A percentile compares a stretch with the other conserved stretches of the same genome.
These are phyloP conservation scores for Forbesichthys papilliferus DNA, from an alignment of 2,113 vertebrate species.

Conservation along the genomic window DNA sequence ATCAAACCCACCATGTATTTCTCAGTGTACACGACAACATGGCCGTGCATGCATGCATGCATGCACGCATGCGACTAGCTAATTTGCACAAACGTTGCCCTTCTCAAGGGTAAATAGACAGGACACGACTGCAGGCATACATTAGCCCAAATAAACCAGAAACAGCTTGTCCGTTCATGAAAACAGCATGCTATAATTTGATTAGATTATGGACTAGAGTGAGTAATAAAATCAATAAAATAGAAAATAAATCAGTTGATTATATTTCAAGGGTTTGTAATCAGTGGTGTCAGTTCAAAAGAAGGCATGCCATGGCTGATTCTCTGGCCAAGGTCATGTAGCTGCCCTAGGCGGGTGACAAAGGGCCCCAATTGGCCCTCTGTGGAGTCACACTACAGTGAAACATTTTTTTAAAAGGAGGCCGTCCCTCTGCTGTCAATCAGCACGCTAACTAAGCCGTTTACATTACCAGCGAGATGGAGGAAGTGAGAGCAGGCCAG, in stretches of 20 bases:
- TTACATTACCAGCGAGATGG: conserved; percentile 10
- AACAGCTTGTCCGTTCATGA: background rate
- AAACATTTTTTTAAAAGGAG: conserved; percentile 1
- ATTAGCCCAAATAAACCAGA: conserved; percentile 15
- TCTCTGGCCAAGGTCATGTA: background rate
- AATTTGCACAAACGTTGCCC: too few species aligned
- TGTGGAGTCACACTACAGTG: background rate
- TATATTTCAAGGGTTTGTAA: conserved; percentile 21
- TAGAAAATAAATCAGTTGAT: conserved; percentile 7
- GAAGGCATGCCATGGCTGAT: background rate
- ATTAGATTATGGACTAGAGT: conserved; percentile 1
- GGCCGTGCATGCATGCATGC: too few species aligned
- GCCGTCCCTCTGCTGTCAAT: background rate
- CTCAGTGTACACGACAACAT: too few species aligned
- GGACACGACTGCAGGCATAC: background rate
- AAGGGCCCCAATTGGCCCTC: background rate
- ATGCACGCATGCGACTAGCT: too few species aligned
- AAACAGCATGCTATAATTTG: background rate
- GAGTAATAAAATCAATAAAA: background rate
- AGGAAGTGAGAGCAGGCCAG: conserved; percentile 15
- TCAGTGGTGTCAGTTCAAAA: conserved; percentile 16
- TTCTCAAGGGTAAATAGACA: background rate
- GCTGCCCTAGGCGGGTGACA: background rate
- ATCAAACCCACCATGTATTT: too few species aligned
- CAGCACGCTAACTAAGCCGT: background rate